Evolutionary conservation across 2,797 vertebrate genomes (phyloP), one percentile per base, ranked within the genome.

Genomic region (Pseudochaenichthys georgianus): DNA sequence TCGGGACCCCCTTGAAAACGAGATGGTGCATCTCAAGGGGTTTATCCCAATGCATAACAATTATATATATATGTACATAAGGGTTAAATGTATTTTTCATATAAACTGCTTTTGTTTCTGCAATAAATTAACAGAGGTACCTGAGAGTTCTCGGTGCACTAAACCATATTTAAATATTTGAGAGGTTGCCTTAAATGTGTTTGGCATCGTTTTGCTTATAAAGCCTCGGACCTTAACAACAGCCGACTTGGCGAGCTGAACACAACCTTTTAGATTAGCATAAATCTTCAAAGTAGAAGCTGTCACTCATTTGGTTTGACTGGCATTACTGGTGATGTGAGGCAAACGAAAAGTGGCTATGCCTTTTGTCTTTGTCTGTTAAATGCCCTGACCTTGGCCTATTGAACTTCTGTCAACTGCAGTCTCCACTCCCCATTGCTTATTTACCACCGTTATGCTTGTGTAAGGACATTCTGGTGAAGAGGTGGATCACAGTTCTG

Each of bases 301-400:
- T 88, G 89, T 87, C 90, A 81, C 69, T 93, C 92, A 90, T 23
- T 68, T 23, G 60, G 58, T 85, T 73, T 91, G 87, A 90, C 64
- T 89, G 87, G 73, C 82, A 69, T 80, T 78, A 58, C 75, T 74
- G 81, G 77, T 75, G 78, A 85, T 85, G 80, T 71, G 82, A 90
- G 73, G 78, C 77, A 86, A 79, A 89, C n/a, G 70, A 83, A 91
- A 88, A 88, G 83, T 80, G 87, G 81, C 84, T 75, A 87, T 94
- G 92, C 90, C 84, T 87, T 92, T 91, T 91, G 91, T 93, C 89
- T 92, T 82, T 89, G 84, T 76, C 80, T 90, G 89, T 86, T 93
- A 90, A 92, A 93, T 87, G 83, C 80, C 68, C 68, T 84, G 89
- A 92, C 91, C 92, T 94, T 94, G 92, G 90, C 81, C 87, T 91